Evolutionary conservation across 2,113 vertebrate genomes (phyloP), one percentile per base, ranked within the genome.

Genomic region (Labeo catla): DNA sequence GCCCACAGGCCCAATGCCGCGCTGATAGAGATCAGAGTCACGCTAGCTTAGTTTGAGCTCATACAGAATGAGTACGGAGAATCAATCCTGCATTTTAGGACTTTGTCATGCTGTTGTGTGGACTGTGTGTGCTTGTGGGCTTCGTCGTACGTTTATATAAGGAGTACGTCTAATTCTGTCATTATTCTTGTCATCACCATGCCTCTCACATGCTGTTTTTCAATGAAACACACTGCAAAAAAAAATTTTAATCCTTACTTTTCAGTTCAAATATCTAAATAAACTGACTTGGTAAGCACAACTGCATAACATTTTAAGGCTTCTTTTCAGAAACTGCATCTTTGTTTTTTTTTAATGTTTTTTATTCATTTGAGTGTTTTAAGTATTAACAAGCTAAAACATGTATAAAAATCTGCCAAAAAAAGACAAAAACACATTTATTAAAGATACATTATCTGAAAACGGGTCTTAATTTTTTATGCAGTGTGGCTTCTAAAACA

Each of bases 31-130:
- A 84, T 73, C 82, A 84, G 34, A 57, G 82, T 84, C 82, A 84
- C 66, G 68, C 82, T 43, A 57, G 82, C 66, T 84, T 84, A 84
- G 82, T 84, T 84, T 73, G 82, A 84, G 82, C 50, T 52, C 34
- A 72, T 84, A 45, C 68, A n/a, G 68, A 59, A 45, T 73, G 68
- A 84, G 82, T 54, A 73, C 36, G 12, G 82, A 73, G 82, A 84
- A 84, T 84, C 66, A 84, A 59, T 72, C 68, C 16, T 45, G 49
- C 21, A 83, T 84, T 57, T 84, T 45, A 43, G 50, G 50, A 73
- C 82, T 73, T 45, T 83, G 21, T n/a, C 16, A 11, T 36, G 34
- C 28, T 70, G 12, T 72, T 57, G 66, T 73, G 36, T 57, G 50
- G 11, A 83, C 43, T 61, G 9, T 43, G 28, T 84, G 28, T 84